Evolutionary conservation across 2,797 vertebrate genomes (phyloP).

Genomic region (Poeciliopsis presidionis): DNA sequence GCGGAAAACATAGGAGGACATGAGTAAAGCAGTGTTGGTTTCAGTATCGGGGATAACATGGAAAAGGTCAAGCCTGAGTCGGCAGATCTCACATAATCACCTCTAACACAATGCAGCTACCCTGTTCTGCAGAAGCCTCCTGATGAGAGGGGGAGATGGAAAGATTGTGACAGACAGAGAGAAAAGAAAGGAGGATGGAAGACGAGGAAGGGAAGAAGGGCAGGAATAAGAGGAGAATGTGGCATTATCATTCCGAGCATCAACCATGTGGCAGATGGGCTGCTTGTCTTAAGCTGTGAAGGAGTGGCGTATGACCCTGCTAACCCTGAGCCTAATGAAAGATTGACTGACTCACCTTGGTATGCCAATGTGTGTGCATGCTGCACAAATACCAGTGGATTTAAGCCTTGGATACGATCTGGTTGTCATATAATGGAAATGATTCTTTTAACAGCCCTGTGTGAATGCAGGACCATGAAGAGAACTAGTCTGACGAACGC

Average conservation of each 20-base stretch:
- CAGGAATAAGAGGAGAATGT: conserved; percentile 58
- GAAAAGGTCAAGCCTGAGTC: conserved; percentile 84
- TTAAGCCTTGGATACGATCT: conserved; percentile 65
- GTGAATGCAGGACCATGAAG: conserved; percentile 40
- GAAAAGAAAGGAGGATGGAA: conserved; percentile 14
- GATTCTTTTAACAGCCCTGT: conserved; percentile 33
- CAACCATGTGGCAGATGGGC: conserved; percentile 83
- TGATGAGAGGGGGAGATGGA: conserved; percentile 68
- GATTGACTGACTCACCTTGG: conserved; percentile 80
- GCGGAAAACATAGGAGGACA: conserved; percentile 39
- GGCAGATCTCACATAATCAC: conserved; percentile 79
- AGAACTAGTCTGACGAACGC: conserved; percentile 48
- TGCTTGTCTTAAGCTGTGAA: conserved; percentile 81
- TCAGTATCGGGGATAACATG: conserved; percentile 71
- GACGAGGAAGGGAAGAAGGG: conserved; percentile 20
- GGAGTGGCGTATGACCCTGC: conserved; percentile 84
- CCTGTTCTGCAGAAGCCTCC: conserved; percentile 67
- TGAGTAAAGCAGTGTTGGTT: conserved; percentile 59
- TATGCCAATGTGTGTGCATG: conserved; percentile 44
- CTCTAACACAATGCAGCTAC: conserved; percentile 80
- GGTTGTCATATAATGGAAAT: conserved; percentile 38
- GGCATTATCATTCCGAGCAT: conserved; percentile 87
- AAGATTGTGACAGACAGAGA: conserved; percentile 37
- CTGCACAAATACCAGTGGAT: conserved; percentile 67
- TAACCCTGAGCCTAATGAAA: conserved; percentile 88